Base-by-base conservation (phyloP, 2,888 invertebrate species). In the Autographa gamma region DNA sequence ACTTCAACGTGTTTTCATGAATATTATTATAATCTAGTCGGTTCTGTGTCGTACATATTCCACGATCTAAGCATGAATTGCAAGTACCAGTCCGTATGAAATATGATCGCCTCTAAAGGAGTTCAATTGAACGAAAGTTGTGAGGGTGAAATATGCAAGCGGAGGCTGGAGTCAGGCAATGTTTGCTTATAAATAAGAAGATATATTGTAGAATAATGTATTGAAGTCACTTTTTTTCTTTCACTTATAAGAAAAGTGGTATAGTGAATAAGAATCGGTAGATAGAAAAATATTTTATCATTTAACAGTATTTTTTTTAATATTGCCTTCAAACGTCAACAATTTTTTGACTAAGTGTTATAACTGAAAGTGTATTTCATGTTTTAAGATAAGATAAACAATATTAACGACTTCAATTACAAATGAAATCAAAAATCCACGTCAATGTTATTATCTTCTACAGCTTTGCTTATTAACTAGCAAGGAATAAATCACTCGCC, bases 121-220 rank as follows among this genome's bases (percentile, higher is more conserved):
- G 77, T 77, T 77, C 72, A 75, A 77, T 60, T 75, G 76, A 77
- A 79, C 75, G 79, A 79, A 77, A 75, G 71, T 77, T 78, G 68
- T 79, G 63, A 60, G 75, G 65, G 75, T 77, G 76, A 77, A 77
- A 77, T 77, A 77, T 77, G 68, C 68, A 56, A 75, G 79, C 54
- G 71, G 41, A 75, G 43, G 63, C 60, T 56, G 62, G 79, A 68
- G 73, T 77, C 69, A 73, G 56, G 73, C 67, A 54, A 68, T 79
- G 52, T 54, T 52, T 18, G 60, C n/a, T 41, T 13, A 48, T 70
- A 63, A 66, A 56, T 19, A 19, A 56, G 0, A 56, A 4, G 13
- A 56, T 11, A 56, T 56, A 19, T 56, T 3, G 9, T n/a, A 7
- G 25, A 25, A 25, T 25, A 25, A 2, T 25, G 25, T 25, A 25